phyloP scores from a whole-genome alignment of 2,888 invertebrate genomes.

The Rotaria macrura region DNA sequence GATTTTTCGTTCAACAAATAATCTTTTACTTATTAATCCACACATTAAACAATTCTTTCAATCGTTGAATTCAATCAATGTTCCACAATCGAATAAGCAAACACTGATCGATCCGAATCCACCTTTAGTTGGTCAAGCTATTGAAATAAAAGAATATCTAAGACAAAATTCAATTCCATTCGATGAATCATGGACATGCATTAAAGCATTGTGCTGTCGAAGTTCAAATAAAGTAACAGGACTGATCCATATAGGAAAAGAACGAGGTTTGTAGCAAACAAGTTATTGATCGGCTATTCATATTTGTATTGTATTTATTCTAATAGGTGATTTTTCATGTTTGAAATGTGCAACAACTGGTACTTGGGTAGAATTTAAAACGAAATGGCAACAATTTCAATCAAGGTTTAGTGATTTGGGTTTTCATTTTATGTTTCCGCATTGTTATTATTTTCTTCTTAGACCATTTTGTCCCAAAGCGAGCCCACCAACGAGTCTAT shows the following conservation, averaged over 20 bases:
- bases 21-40: neutral
- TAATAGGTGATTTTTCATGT: neutral
- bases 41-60: neutral
- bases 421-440: neutral
- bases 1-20: neutral
- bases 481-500: neutral
- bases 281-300: too few relatives aligned
- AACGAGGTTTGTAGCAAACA: neutral
- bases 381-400: neutral
- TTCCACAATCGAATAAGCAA: neutral
- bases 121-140: neutral
- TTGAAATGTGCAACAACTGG: neutral
- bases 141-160: constrained; percentile 2
- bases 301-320: too few relatives aligned
- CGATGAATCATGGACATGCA: constrained; percentile 21
- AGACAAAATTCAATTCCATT: neutral
- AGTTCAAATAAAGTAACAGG: neutral
- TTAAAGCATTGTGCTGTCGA: neutral
- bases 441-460: neutral
- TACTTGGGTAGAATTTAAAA: neutral
- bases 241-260: neutral
- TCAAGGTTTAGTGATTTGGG: neutral
- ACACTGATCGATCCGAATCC: neutral
- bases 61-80: neutral
- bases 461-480: neutral